Evolutionary conservation across 2,888 invertebrate species (phyloP).

Genomic region (Desoria tigrina): DNA sequence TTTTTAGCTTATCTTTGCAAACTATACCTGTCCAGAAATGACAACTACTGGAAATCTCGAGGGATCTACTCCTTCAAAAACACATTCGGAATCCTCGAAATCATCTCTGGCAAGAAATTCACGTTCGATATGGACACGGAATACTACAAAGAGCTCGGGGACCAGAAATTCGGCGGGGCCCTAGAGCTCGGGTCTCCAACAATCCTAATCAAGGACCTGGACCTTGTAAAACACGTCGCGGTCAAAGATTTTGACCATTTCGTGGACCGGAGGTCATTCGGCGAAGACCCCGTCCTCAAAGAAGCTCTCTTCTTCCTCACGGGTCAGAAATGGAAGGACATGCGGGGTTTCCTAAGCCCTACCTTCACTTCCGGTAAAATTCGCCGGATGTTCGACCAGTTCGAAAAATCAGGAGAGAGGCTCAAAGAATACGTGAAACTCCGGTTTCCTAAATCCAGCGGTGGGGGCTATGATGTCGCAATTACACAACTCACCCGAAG

Average conservation of each 20-base stretch:
- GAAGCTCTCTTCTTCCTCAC: not conserved
- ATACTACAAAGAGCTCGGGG: constrained; percentile 7
- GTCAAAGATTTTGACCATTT: too few species aligned
- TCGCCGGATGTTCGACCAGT: constrained; percentile 21
- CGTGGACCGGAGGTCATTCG: too few species aligned
- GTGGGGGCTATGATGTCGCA: not conserved
- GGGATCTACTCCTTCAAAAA: not conserved
- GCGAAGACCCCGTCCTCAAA: too few species aligned
- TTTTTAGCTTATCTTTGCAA: not conserved
- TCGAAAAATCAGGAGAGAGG: too few species aligned
- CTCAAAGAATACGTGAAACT: too few species aligned
- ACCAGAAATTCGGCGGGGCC: not conserved
- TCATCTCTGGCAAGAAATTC: not conserved
- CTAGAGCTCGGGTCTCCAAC: not conserved
- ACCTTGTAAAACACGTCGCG: not conserved
- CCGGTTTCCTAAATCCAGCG: too few species aligned
- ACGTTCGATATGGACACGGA: not conserved
- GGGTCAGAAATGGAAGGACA: constrained; percentile 27
- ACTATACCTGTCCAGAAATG: not conserved
- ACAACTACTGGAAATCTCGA: not conserved
- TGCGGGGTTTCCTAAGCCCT: too few species aligned
- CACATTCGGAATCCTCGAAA: not conserved
- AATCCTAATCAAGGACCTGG: constrained; percentile 1
- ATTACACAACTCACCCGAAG: not conserved
- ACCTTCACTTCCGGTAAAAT: constrained; percentile 36